Percentiles rank a stretch among this genome's conserved stretches.
Evolutionary conservation across 2,113 vertebrate species (phyloP).

Genomic region (Miniopterus natalensis): DNA sequence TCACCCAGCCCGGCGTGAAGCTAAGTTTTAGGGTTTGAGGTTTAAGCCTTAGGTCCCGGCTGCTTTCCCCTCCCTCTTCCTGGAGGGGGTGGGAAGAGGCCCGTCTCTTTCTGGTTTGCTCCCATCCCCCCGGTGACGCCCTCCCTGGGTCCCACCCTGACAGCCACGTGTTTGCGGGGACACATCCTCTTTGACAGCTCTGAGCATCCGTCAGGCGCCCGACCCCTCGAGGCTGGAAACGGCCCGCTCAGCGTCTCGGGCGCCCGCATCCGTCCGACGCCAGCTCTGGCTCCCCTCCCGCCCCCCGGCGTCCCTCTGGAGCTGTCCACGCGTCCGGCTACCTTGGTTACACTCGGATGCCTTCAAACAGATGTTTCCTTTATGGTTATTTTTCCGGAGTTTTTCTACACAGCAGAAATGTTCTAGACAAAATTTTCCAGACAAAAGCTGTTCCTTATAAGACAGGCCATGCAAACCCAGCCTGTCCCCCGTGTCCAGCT

Average conservation of each 20-base stretch:
- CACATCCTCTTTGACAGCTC: not conserved
- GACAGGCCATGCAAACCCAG: not conserved
- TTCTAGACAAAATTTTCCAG: not conserved
- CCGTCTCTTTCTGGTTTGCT: not conserved
- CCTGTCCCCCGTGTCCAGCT: accelerated
- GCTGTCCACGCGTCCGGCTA: accelerated
- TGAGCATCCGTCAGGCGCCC: accelerated
- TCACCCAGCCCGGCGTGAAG: accelerated
- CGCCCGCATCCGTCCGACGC: accelerated
- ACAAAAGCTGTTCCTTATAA: accelerated
- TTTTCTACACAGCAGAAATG: not conserved
- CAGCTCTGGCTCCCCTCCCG: not conserved
- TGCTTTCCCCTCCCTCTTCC: no score
- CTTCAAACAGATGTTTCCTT: not conserved
- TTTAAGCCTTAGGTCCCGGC: no score
- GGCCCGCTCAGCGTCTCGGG: not conserved
- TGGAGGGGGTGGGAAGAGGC: no score
- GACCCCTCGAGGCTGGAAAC: accelerated
- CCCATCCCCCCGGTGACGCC: not conserved
- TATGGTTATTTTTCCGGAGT: not conserved
- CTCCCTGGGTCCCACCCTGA: not conserved
- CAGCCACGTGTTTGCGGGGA: accelerated
- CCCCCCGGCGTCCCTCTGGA: not conserved
- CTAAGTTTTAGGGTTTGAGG: not conserved
- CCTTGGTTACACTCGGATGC: no score